A percentile compares a stretch with the other conserved stretches of the same genome.
These are phyloP conservation scores for Liparis tanakae DNA, from an alignment of 2,797 vertebrate genomes.

Conservation along the genomic window DNA sequence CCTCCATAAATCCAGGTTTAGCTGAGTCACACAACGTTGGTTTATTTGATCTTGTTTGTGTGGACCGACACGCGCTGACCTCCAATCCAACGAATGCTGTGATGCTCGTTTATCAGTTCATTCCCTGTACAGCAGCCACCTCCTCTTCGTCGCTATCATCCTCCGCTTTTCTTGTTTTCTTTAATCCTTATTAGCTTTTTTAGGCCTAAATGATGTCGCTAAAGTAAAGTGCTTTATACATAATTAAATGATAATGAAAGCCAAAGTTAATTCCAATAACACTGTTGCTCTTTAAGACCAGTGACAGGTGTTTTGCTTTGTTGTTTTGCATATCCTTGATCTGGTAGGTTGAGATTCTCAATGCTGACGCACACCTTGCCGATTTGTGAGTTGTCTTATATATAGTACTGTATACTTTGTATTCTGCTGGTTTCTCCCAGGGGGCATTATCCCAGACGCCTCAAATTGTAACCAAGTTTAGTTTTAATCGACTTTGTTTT, in stretches of 20 bases:
- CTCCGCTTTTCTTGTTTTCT: slow-evolving; percentile 4
- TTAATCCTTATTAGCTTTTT: slow-evolving; percentile 17
- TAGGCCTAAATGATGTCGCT: slow-evolving; percentile 15
- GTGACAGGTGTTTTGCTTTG: background rate
- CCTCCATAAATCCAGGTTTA: background rate
- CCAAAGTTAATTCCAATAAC: background rate
- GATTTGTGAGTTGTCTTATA: slow-evolving; percentile 1
- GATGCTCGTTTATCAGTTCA: no score
- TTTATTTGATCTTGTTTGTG: background rate
- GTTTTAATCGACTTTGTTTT: slow-evolving; percentile 25
- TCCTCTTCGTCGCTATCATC: background rate
- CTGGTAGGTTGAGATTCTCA: background rate
- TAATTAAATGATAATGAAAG: slow-evolving; percentile 55
- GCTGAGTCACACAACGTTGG: background rate
- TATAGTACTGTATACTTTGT: background rate
- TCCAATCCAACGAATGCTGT: no score
- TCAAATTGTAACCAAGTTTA: slow-evolving; percentile 21
- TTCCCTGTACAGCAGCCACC: no score
- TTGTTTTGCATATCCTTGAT: background rate
- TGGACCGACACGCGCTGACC: background rate
- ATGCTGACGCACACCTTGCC: background rate
- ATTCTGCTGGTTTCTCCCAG: slow-evolving; percentile 1
- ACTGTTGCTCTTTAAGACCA: background rate
- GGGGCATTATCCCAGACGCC: background rate
- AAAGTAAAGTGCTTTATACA: slow-evolving; percentile 28